A percentile compares a stretch with the other conserved stretches of the same genome.
These are phyloP conservation scores for Agriotes lineatus DNA, from an alignment of 2,888 invertebrate species.

Conservation along the genomic window DNA sequence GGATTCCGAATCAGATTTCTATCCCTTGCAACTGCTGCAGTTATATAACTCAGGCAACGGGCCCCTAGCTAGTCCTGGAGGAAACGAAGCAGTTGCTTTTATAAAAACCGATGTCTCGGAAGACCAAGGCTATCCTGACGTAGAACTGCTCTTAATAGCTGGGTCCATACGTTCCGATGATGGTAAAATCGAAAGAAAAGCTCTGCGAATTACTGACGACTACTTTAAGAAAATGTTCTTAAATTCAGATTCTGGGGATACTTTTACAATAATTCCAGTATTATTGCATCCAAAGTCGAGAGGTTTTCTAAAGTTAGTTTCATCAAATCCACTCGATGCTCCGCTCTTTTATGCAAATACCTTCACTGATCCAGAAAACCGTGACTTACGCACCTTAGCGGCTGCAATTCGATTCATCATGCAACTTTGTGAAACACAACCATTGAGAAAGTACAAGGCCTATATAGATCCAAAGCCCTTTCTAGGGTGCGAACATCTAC, in stretches of 20 bases:
- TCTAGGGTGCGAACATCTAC: no score
- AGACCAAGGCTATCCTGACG: conserved; percentile 73
- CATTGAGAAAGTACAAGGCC: no score
- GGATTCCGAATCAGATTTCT: conserved; percentile 15
- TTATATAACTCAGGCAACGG: conserved; percentile 65
- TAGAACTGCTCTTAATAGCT: conserved; percentile 74
- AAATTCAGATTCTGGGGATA: conserved; percentile 60
- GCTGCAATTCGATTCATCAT: no score
- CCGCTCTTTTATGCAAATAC: no score
- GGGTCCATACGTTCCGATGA: conserved; percentile 73
- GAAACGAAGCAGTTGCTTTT: conserved; percentile 71
- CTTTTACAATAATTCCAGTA: conserved; percentile 68
- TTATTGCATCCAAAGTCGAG: conserved; percentile 72
- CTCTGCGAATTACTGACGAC: conserved; percentile 65
- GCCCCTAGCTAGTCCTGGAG: conserved; percentile 68
- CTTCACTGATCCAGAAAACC: no score
- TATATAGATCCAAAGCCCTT: no score
- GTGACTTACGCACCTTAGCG: no score
- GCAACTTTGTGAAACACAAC: no score
- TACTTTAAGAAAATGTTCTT: conserved; percentile 59
- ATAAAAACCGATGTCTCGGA: conserved; percentile 70
- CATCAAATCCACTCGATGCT: no score
- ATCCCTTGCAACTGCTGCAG: not conserved
- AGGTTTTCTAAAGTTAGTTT: conserved; percentile 72
- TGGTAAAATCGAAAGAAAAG: conserved; percentile 65